phyloP scores from a whole-genome alignment of 1,140 invertebrate species.

The Phortica variegata region DNA sequence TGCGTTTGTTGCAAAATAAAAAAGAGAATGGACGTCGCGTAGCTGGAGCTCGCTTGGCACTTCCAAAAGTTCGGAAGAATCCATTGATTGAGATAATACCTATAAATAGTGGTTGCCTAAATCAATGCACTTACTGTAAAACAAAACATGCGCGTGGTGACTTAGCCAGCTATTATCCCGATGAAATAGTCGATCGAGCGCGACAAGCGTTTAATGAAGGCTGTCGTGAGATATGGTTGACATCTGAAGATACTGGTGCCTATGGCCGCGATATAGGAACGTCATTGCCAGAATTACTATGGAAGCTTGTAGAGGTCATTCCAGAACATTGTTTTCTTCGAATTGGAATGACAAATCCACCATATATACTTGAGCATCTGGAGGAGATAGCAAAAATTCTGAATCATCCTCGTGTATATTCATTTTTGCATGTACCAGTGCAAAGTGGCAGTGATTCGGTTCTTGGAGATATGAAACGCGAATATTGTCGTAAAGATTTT shows the following conservation, averaged over 20 bases:
- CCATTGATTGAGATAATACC: conserved; percentile 97
- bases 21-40: conserved; percentile 76
- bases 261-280: conserved; percentile 94
- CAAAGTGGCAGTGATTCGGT: conserved; percentile 95
- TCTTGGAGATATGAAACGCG: conserved; percentile 92
- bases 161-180: conserved; percentile 87
- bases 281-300: conserved; percentile 82
- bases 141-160: conserved; percentile 97
- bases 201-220: conserved; percentile 88
- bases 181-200: conserved; percentile 78
- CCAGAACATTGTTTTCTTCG: conserved; percentile 86
- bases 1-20: conserved; percentile 77
- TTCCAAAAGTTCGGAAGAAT: conserved; percentile 95
- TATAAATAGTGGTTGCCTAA: conserved; percentile 96
- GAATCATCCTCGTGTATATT: conserved; percentile 85
- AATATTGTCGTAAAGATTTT: conserved; percentile 89
- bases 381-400: conserved; percentile 90
- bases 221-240: conserved; percentile 97
- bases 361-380: conserved; percentile 94
- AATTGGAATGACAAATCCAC: conserved; percentile 97
- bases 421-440: conserved; percentile 96
- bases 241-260: conserved; percentile 96
- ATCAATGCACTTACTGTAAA: conserved; percentile 98
- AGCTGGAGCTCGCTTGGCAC: conserved; percentile 79
- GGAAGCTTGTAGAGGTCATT: conserved; percentile 83